Evolutionary conservation across 1,140 invertebrate genomes (phyloP).

Genomic region (Trichogramma pretiosum): DNA sequence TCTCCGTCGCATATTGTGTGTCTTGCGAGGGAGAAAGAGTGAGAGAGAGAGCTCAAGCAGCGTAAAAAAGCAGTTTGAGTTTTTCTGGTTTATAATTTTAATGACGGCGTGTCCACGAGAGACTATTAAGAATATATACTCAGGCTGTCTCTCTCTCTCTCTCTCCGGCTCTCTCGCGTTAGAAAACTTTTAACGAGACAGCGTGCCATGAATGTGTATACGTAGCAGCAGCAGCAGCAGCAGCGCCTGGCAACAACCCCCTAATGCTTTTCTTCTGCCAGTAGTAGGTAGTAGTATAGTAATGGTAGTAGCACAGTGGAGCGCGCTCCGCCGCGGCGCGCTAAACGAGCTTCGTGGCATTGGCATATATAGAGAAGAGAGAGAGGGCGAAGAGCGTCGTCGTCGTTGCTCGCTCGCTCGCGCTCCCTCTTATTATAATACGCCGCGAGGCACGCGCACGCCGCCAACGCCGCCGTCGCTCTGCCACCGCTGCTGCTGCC

Average conservation of each 20-base stretch:
- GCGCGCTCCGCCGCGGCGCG: too few species aligned
- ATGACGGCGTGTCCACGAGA: slow-evolving; percentile 45
- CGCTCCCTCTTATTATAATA: neutral
- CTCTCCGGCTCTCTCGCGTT: too few species aligned
- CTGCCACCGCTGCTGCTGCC: neutral
- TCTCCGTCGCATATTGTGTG: too few species aligned
- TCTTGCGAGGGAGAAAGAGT: neutral
- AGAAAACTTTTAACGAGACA: slow-evolving; percentile 49
- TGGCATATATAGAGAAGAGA: too few species aligned
- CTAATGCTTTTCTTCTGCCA: too few species aligned
- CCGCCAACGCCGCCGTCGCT: neutral
- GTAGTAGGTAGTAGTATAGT: too few species aligned
- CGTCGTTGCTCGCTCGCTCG: neutral
- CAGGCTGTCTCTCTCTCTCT: too few species aligned
- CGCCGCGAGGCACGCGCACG: too few species aligned
- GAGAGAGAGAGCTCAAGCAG: slow-evolving; percentile 11
- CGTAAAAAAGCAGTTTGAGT: slow-evolving; percentile 24
- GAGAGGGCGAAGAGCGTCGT: slow-evolving; percentile 27
- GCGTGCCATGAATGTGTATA: too few species aligned
- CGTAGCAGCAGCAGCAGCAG: slow-evolving; percentile 20
- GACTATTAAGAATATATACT: slow-evolving; percentile 49
- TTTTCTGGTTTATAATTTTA: slow-evolving; percentile 43
- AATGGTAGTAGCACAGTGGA: too few species aligned
- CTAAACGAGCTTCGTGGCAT: too few species aligned
- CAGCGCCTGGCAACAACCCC: too few species aligned